A percentile compares a stretch with the other conserved stretches of the same genome.
Evolutionary conservation across 2,797 vertebrate species (phyloP).

Genomic region (Phrynocephalus guinanensis): DNA sequence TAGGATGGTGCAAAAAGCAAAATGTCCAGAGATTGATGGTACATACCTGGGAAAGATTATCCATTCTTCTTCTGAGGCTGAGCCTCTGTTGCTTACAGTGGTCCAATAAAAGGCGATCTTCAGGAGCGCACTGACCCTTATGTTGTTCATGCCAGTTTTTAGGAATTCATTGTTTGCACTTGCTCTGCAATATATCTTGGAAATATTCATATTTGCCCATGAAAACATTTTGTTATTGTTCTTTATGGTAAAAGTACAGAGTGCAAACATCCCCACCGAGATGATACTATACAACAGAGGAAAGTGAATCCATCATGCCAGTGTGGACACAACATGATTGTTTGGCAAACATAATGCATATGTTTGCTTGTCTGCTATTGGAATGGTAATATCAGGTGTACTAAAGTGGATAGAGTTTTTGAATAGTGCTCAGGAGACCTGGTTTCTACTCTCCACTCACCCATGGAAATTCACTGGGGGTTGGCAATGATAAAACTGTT

Average conservation of each 20-base stretch:
- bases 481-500: too few relatives aligned
- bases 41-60: too few relatives aligned
- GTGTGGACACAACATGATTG: background rate
- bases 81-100: too few relatives aligned
- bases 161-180: background rate
- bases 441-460: too few relatives aligned
- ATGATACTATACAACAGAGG: background rate
- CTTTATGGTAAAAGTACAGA: background rate
- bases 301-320: background rate
- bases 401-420: too few relatives aligned
- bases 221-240: background rate
- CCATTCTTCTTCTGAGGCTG: too few relatives aligned
- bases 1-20: background rate
- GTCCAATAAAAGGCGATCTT: too few relatives aligned
- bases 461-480: too few relatives aligned
- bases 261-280: conserved; percentile 9
- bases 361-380: background rate
- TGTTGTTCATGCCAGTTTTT: background rate
- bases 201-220: background rate
- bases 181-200: conserved; percentile 7
- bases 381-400: background rate
- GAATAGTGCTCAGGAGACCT: too few relatives aligned
- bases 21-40: too few relatives aligned
- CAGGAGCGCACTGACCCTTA: too few relatives aligned
- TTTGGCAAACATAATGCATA: background rate